Conservation (phyloP, 2,113 vertebrate genomes). For the Entelurus aequoreus region DNA sequence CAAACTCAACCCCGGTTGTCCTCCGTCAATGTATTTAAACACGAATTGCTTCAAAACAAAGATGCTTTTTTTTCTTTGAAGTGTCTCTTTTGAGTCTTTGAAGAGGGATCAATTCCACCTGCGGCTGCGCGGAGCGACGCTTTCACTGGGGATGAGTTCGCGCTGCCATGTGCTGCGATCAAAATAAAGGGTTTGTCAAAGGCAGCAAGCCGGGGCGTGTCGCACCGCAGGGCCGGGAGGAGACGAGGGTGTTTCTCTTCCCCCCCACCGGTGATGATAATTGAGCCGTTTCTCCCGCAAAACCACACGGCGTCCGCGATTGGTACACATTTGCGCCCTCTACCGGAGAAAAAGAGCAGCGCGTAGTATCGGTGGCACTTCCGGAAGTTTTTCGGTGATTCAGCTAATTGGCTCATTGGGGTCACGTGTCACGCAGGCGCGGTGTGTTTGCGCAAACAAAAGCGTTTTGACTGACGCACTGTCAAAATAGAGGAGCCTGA, state of each 20-base stretch:
- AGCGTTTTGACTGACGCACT: background rate
- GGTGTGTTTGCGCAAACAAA: background rate
- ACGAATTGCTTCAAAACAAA: background rate
- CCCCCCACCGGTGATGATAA: constrained; percentile 23
- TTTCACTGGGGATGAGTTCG: constrained; percentile 19
- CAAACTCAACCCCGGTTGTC: background rate
- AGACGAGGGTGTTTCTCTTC: constrained; percentile 3
- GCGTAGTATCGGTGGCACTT: background rate
- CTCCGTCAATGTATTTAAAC: background rate
- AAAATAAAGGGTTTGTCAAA: constrained; percentile 63
- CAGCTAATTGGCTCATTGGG: background rate
- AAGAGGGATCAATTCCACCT: constrained; percentile 33
- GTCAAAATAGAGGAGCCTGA: background rate
- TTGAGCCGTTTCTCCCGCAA: constrained; percentile 43
- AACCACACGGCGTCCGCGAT: background rate
- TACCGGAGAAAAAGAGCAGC: constrained; percentile 29
- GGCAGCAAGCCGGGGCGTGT: constrained; percentile 48
- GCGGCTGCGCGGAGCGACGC: constrained; percentile 27
- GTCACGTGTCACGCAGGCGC: constrained; percentile 9
- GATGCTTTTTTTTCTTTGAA: background rate
- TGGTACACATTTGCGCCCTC: constrained; percentile 51
- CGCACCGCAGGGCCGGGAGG: constrained; percentile 17
- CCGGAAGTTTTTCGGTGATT: background rate
- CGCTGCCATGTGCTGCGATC: constrained; percentile 64
- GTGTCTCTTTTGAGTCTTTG: background rate